phyloP scores from a whole-genome alignment of 2,888 invertebrate species.

The Trissolcus japonicus region DNA sequence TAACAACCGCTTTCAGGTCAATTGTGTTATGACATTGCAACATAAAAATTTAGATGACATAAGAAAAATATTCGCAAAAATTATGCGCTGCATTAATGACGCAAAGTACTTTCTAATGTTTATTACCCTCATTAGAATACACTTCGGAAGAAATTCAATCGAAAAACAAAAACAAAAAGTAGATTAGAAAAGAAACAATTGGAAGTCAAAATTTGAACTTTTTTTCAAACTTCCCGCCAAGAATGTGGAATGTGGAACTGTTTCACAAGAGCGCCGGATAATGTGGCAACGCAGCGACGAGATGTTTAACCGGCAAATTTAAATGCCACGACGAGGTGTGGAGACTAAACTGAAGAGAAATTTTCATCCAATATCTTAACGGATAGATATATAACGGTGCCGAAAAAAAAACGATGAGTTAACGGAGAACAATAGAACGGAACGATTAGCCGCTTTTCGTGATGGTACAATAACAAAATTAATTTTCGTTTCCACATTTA shows the following conservation, averaged over 20 bases:
- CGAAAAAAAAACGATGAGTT: conserved; percentile 12
- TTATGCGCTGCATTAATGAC: conserved; percentile 50
- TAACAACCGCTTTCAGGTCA: conserved; percentile 48
- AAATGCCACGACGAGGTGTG: conserved; percentile 30
- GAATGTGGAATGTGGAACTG: neutral
- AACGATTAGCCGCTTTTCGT: too few relatives aligned
- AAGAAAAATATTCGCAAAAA: conserved; percentile 56
- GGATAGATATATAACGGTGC: conserved; percentile 2
- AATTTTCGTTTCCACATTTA: too few relatives aligned
- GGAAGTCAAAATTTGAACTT: neutral
- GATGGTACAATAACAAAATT: too few relatives aligned
- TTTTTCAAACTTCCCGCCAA: neutral
- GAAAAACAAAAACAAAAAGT: too few relatives aligned
- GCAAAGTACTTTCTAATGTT: conserved; percentile 55
- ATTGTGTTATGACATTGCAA: conserved; percentile 55
- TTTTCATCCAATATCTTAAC: neutral
- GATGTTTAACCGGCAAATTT: conserved; percentile 43
- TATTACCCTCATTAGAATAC: conserved; percentile 34
- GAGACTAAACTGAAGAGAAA: conserved; percentile 22
- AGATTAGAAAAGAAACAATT: neutral
- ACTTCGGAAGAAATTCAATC: neutral
- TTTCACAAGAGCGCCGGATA: conserved; percentile 9
- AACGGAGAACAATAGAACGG: neutral
- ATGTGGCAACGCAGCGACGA: conserved; percentile 24
- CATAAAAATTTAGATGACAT: conserved; percentile 57